A percentile compares a stretch with the other conserved stretches of the same genome.
phyloP scores from a whole-genome alignment of 2,888 invertebrate species.

The Melangyna quadrimaculata region DNA sequence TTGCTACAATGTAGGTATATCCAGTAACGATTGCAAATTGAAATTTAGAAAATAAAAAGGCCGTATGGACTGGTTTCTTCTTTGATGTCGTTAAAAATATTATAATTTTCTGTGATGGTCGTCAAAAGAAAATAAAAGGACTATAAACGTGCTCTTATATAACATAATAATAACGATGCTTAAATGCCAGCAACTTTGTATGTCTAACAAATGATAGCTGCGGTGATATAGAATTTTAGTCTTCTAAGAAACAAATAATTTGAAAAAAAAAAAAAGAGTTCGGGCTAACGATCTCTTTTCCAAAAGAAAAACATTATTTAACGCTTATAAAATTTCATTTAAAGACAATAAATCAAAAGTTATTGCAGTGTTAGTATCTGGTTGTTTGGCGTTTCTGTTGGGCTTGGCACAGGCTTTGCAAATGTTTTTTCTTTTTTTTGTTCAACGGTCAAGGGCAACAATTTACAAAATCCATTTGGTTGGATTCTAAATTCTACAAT shows the following conservation, averaged over 20 bases:
- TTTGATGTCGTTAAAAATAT: conserved; percentile 7
- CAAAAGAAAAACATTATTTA: conserved; percentile 25
- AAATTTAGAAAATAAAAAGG: not conserved
- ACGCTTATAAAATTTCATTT: conserved; percentile 38
- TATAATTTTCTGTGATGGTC: conserved; percentile 1
- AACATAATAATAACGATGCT: not conserved
- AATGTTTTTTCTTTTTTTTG: not conserved
- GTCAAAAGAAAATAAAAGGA: conserved; percentile 12
- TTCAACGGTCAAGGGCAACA: conserved; percentile 6
- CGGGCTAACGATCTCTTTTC: not conserved
- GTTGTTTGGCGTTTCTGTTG: not conserved
- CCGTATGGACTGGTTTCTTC: conserved; percentile 1
- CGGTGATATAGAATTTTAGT: not conserved
- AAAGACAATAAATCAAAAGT: conserved; percentile 56
- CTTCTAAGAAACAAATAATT: conserved; percentile 21
- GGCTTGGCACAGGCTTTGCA: not conserved
- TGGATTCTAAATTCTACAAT: not conserved
- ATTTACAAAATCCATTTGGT: not conserved
- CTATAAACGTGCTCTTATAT: conserved; percentile 3
- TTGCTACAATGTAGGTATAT: not conserved
- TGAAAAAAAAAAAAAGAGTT: not conserved
- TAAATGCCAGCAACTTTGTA: not conserved
- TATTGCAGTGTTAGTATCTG: not conserved
- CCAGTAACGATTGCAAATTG: not conserved
- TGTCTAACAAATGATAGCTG: not conserved